Evolutionary conservation across 1,140 invertebrate genomes (phyloP).

Genomic region (Drosophila pruinosa): DNA sequence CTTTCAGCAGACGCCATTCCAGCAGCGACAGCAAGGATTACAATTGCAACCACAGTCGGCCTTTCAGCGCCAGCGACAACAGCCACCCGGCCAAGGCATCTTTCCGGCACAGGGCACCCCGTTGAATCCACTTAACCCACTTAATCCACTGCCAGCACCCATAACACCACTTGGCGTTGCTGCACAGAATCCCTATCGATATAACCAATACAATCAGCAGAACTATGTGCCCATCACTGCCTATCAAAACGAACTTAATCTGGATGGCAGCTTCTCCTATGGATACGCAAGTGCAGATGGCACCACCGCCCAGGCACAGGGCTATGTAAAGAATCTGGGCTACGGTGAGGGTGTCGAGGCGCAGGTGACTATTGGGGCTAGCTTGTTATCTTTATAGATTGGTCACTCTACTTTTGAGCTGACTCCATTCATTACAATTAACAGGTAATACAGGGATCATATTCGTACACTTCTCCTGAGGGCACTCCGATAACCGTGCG

Average conservation of each 20-base stretch:
- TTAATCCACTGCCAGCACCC: slow-evolving; percentile 45
- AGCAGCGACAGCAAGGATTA: slow-evolving; percentile 50
- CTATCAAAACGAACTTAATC: slow-evolving; percentile 85
- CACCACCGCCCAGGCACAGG: slow-evolving; percentile 85
- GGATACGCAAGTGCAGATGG: slow-evolving; percentile 86
- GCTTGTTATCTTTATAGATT: background rate
- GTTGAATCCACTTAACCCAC: slow-evolving; percentile 50
- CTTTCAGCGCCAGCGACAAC: slow-evolving; percentile 60
- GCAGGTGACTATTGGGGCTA: slow-evolving; percentile 52
- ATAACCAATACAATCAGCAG: slow-evolving; percentile 58
- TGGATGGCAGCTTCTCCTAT: slow-evolving; percentile 84
- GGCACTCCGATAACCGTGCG: slow-evolving; percentile 84
- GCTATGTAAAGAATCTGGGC: slow-evolving; percentile 85
- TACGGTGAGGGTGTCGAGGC: slow-evolving; percentile 84
- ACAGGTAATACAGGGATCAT: slow-evolving; percentile 83
- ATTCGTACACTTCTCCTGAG: slow-evolving; percentile 86
- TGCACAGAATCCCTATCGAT: slow-evolving; percentile 53
- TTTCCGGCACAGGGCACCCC: slow-evolving; percentile 55
- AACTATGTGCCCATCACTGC: slow-evolving; percentile 84
- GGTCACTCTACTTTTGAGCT: slow-evolving; percentile 3
- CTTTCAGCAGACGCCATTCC: slow-evolving; percentile 62
- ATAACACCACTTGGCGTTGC: slow-evolving; percentile 29
- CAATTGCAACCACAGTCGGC: slow-evolving; percentile 53
- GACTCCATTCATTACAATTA: background rate
- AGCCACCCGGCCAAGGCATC: slow-evolving; percentile 54